A percentile compares a stretch with the other conserved stretches of the same genome.
phyloP scores from a whole-genome alignment of 2,888 invertebrate genomes.

The Orchestes rusci region DNA sequence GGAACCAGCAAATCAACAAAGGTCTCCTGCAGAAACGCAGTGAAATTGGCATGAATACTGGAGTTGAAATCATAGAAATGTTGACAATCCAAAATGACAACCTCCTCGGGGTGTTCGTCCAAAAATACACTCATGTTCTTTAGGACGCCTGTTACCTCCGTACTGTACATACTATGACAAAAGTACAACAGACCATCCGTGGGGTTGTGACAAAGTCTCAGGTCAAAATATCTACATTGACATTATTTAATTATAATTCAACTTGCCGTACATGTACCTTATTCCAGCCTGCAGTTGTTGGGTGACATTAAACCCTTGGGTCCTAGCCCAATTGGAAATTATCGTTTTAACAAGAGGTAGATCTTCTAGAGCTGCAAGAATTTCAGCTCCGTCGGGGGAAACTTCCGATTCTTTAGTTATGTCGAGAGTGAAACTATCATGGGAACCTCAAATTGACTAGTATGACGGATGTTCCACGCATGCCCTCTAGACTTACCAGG shows the following conservation, averaged over 20 bases:
- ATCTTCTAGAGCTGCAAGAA: conserved; percentile 49
- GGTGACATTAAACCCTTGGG: conserved; percentile 56
- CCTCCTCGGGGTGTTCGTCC: conserved; percentile 25
- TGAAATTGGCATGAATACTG: conserved; percentile 57
- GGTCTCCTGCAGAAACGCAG: conserved; percentile 50
- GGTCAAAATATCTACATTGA: conserved; percentile 17
- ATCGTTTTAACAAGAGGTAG: conserved; percentile 41
- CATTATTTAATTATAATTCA: too few species aligned
- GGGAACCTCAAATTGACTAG: conserved; percentile 72
- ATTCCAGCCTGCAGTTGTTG: conserved; percentile 24
- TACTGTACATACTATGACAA: conserved; percentile 17
- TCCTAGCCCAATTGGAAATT: conserved; percentile 63
- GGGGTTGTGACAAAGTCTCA: conserved; percentile 14
- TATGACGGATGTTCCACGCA: too few species aligned
- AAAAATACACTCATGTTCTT: conserved; percentile 9
- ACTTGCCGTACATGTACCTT: too few species aligned
- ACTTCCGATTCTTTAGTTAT: conserved; percentile 58
- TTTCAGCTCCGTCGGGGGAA: conserved; percentile 63
- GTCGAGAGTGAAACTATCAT: conserved; percentile 79
- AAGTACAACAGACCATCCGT: conserved; percentile 11
- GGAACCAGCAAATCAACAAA: conserved; percentile 60
- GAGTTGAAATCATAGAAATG: conserved; percentile 70
- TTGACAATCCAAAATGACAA: conserved; percentile 76
- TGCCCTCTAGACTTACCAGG: conserved; percentile 66
- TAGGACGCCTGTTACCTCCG: conserved; percentile 13